phyloP scores from a whole-genome alignment of 2,113 vertebrate species.

The Psittacula cyanocephala region DNA sequence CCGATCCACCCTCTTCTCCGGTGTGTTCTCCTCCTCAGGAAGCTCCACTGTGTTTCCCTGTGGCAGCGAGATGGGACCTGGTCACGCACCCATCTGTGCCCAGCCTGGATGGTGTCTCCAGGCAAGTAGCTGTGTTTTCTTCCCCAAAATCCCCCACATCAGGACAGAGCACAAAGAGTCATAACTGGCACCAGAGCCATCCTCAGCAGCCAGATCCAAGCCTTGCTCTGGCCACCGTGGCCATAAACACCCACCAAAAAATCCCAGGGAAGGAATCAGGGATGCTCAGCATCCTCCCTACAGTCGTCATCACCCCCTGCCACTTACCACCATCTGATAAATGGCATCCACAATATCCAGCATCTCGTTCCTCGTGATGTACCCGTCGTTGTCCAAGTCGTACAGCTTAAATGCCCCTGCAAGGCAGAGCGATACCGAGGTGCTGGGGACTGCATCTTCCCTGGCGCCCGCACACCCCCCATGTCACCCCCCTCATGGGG shows the following conservation, averaged over 20 bases:
- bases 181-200: not conserved
- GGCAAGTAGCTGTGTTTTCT: fast-evolving
- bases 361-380: conserved; percentile 98
- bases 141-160: not conserved
- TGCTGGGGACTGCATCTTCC: not conserved
- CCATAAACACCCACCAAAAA: not conserved
- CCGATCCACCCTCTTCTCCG: conserved; percentile 94
- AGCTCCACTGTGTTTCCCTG: conserved; percentile 98
- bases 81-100: not conserved
- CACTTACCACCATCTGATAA: conserved; percentile 99
- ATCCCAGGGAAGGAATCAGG: not conserved
- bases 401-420: conserved; percentile 98
- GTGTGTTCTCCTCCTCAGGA: conserved; percentile 97
- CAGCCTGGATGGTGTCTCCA: not conserved
- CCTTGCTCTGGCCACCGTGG: fast-evolving
- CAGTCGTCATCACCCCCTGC: fast-evolving
- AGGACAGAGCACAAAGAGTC: not conserved
- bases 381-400: conserved; percentile 95
- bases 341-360: conserved; percentile 98
- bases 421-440: not conserved
- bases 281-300: not conserved
- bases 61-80: not conserved
- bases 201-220: not conserved
- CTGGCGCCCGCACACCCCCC: fast-evolving
- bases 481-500: not conserved